Evolutionary conservation across 2,797 vertebrate species (phyloP).

Genomic region (Numenius phaeopus): DNA sequence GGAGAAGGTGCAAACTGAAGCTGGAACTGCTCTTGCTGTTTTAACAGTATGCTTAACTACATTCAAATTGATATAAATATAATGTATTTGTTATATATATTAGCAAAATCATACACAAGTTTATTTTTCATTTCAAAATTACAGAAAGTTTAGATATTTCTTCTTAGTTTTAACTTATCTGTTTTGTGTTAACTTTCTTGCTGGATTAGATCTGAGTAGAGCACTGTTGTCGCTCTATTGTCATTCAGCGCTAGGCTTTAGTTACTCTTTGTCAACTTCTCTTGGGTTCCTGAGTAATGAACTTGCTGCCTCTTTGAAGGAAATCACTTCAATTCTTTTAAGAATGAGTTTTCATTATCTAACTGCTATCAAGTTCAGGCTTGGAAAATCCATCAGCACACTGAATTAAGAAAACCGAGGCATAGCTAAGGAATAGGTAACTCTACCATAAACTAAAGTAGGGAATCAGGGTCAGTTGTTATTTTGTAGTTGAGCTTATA

Average conservation of each 20-base stretch:
- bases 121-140: background rate
- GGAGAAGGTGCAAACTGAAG: background rate
- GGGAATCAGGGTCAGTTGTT: background rate
- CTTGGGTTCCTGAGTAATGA: background rate
- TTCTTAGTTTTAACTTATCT: background rate
- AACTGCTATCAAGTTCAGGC: background rate
- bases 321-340: background rate
- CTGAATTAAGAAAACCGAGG: background rate
- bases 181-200: background rate
- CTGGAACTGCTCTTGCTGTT: background rate
- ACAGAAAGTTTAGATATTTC: background rate
- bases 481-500: background rate
- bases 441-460: background rate
- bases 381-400: background rate
- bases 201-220: background rate
- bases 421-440: background rate
- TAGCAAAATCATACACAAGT: background rate
- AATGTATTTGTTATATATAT: background rate
- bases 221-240: background rate
- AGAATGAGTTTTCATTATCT: background rate
- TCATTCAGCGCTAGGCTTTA: background rate
- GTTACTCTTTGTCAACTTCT: background rate
- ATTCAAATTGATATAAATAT: background rate
- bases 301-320: background rate
- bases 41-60: background rate